Conservation (phyloP, 2,113 vertebrate species). For the Ctenomys sociabilis region DNA sequence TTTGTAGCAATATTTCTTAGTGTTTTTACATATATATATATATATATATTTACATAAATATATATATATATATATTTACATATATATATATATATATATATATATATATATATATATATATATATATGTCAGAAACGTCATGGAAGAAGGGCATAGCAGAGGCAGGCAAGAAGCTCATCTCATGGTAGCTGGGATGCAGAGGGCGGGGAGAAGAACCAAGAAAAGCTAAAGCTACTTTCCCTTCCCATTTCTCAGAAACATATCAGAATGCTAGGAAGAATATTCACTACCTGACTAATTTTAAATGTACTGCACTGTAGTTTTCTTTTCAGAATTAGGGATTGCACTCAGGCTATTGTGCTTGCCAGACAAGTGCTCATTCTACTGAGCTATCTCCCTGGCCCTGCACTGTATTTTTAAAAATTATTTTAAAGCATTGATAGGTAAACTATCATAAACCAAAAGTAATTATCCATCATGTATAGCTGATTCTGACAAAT, state of each 20-base stretch:
- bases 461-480: conserved; percentile 5
- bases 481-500: neutral
- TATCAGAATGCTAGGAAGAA: neutral
- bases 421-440: neutral
- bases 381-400: too few relatives aligned
- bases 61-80: neutral
- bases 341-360: too few relatives aligned
- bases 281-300: neutral
- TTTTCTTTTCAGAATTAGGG: neutral
- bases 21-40: neutral
- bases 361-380: too few relatives aligned
- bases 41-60: too few relatives aligned
- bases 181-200: too few relatives aligned
- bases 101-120: neutral
- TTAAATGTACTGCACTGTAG: conserved; percentile 1
- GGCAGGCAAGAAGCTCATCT: too few relatives aligned
- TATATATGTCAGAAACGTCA: neutral
- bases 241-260: neutral
- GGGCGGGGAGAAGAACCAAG: too few relatives aligned
- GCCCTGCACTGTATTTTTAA: neutral
- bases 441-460: conserved; percentile 7
- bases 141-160: too few relatives aligned
- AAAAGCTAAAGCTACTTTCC: too few relatives aligned
- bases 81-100: too few relatives aligned
- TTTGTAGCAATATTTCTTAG: neutral